Conservation (phyloP, 1,140 invertebrate species). For the Drosophila suzukii region DNA sequence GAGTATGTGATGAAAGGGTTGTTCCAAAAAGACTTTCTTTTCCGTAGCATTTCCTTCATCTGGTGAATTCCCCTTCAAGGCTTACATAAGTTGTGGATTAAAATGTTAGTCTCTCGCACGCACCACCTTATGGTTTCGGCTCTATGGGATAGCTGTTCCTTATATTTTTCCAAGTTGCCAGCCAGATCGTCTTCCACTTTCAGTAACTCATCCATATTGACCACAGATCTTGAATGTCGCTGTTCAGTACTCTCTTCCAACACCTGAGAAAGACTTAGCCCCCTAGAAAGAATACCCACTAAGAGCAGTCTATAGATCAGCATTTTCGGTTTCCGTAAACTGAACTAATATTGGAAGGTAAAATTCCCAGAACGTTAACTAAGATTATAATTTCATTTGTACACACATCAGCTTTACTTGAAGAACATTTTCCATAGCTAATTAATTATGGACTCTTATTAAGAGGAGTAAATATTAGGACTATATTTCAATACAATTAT, state of each 20-base stretch:
- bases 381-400: not conserved
- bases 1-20: constrained; percentile 28
- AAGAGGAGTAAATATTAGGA: too few relatives aligned
- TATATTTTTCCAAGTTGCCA: constrained; percentile 2
- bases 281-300: not conserved
- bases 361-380: not conserved
- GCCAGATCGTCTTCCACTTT: not conserved
- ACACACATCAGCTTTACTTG: too few relatives aligned
- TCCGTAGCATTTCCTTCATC: constrained; percentile 3
- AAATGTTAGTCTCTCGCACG: not conserved
- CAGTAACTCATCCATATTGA: constrained; percentile 17
- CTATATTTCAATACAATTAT: too few relatives aligned
- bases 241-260: not conserved
- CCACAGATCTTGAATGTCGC: constrained; percentile 15
- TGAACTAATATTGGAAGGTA: not conserved
- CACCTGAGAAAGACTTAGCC: not conserved
- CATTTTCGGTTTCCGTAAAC: not conserved
- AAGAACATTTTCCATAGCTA: too few relatives aligned
- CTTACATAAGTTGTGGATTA: not conserved
- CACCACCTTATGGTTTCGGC: constrained; percentile 1
- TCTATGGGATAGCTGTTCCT: not conserved
- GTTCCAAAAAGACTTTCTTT: not conserved
- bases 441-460: too few relatives aligned
- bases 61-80: constrained; percentile 12
- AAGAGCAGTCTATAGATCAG: not conserved